Conservation (phyloP, 2,888 invertebrate species). For the Archaeoteleia sp. region DNA sequence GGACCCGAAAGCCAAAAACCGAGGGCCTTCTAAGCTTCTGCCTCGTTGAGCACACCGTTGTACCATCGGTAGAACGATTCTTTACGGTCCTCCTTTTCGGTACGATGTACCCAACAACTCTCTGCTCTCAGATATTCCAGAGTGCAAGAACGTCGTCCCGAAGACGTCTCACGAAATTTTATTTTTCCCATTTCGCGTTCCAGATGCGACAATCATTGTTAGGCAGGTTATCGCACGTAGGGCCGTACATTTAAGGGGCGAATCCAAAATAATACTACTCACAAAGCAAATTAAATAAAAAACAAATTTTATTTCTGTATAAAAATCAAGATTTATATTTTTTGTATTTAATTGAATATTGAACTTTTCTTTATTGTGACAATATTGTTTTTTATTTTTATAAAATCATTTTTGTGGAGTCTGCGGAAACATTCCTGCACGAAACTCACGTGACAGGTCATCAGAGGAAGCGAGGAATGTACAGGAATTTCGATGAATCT, state of each 20-base stretch:
- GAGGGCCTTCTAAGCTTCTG: conserved; percentile 57
- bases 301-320: too few relatives aligned
- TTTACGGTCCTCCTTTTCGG: conserved; percentile 48
- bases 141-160: conserved; percentile 5
- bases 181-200: too few relatives aligned
- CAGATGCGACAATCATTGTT: too few relatives aligned
- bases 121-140: conserved; percentile 6
- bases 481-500: conserved; percentile 48
- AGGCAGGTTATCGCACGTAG: too few relatives aligned
- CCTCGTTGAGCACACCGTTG: conserved; percentile 53
- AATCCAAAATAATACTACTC: too few relatives aligned
- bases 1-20: conserved; percentile 40
- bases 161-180: too few relatives aligned
- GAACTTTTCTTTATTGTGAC: conserved; percentile 12
- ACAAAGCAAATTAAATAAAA: too few relatives aligned
- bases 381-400: conserved; percentile 8
- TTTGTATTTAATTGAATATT: too few relatives aligned
- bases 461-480: conserved; percentile 43
- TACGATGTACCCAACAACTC: conserved; percentile 16
- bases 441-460: conserved; percentile 48
- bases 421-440: conserved; percentile 39
- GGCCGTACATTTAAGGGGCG: too few relatives aligned
- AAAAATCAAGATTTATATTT: too few relatives aligned
- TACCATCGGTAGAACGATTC: conserved; percentile 43
- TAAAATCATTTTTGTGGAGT: neutral